Percentiles rank a stretch among this genome's conserved stretches.
phyloP scores from a whole-genome alignment of 2,888 invertebrate species.

The Rotaria magnacalcarata region DNA sequence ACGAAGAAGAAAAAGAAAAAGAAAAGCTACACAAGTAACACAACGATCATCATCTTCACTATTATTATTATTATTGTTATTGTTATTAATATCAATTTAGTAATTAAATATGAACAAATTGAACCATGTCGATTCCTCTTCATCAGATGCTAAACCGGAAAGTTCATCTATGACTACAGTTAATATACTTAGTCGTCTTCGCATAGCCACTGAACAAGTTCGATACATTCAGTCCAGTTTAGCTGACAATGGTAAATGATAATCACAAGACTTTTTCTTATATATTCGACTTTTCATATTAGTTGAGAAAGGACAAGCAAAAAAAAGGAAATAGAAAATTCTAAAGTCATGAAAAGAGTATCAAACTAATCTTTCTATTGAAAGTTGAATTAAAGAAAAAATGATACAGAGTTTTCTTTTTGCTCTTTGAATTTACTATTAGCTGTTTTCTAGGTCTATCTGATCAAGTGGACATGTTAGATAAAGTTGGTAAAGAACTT shows the following conservation, averaged over 20 bases:
- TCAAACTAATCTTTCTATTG: background rate
- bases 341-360: background rate
- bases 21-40: background rate
- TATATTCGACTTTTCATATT: background rate
- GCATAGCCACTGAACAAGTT: background rate
- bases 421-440: background rate
- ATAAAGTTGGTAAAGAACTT: background rate
- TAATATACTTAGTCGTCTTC: background rate
- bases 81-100: background rate
- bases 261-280: too few relatives aligned
- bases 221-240: background rate
- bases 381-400: too few relatives aligned
- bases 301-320: background rate
- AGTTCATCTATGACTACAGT: background rate
- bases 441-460: background rate
- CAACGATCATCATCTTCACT: slow-evolving; percentile 11
- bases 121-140: background rate
- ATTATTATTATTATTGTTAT: background rate
- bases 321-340: too few relatives aligned
- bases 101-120: slow-evolving; percentile 13
- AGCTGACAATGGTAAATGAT: background rate
- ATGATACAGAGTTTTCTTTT: background rate
- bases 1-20: background rate
- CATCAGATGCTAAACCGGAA: background rate
- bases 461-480: background rate